A percentile compares a stretch with the other conserved stretches of the same genome.
Evolutionary conservation across 1,140 invertebrate species (phyloP).

Genomic region (Pseudomyrmex flavicornis): DNA sequence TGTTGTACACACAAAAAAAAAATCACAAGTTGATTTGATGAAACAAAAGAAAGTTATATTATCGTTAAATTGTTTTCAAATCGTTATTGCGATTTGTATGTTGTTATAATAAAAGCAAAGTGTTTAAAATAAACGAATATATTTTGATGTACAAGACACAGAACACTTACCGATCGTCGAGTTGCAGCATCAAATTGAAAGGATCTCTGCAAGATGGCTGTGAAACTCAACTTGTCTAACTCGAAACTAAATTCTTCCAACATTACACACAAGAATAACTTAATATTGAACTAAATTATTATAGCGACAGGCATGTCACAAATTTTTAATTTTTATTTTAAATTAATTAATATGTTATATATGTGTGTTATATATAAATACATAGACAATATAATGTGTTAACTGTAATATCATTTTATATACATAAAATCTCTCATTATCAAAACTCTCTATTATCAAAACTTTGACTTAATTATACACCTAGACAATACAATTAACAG

Average conservation of each 20-base stretch:
- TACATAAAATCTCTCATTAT: not conserved
- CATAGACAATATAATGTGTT: too few relatives aligned
- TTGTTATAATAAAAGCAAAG: not conserved
- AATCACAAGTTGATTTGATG: conserved; percentile 1
- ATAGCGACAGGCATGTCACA: too few relatives aligned
- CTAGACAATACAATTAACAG: not conserved
- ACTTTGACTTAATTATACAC: not conserved
- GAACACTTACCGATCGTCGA: conserved; percentile 5
- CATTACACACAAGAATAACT: not conserved
- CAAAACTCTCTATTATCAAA: not conserved
- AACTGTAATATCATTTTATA: too few relatives aligned
- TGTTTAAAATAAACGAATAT: not conserved
- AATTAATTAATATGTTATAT: too few relatives aligned
- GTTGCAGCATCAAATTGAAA: not conserved
- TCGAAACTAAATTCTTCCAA: not conserved
- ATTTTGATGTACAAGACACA: not conserved
- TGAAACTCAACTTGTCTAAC: not conserved
- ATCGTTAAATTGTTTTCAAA: not conserved
- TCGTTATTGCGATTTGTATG: not conserved
- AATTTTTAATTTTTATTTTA: too few relatives aligned
- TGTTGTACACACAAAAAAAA: not conserved
- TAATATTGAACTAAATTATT: too few relatives aligned
- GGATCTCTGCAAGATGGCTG: conserved; percentile 17
- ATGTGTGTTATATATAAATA: too few relatives aligned
- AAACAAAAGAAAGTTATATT: not conserved